Evolutionary conservation across 2,888 invertebrate species (phyloP), one percentile per base, ranked within the genome.

Genomic region (Trichopoda pennipes): DNA sequence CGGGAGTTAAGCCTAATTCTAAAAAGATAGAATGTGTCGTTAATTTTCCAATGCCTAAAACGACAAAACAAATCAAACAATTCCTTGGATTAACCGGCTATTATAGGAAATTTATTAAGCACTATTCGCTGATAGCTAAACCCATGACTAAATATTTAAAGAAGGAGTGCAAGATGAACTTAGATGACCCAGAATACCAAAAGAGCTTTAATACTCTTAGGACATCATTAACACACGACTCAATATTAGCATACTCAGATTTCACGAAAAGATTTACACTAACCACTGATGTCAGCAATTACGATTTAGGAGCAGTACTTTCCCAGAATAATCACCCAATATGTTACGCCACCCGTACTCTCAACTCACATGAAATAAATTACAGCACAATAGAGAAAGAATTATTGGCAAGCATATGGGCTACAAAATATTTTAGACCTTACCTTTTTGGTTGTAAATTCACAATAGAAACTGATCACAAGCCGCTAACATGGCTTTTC

Each of bases 341-440:
- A 12, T 73, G 70, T n/a, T 77, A 53, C 42, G 77, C 84, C 16
- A 82, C 80, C 19, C 56, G 80, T 44, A 84, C 84, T 14, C 51
- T 84, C 17, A 32, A 61, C 60, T 47, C 2, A 44, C 56, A 60
- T n/a, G 82, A 82, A 49, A 47, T 55, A 38, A 80, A 78, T 12
- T 82, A 82, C 51, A 64, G 66, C 9, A 74, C 79, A 1, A 81
- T 81, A 17, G 82, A 78, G n/a, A 64, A 84, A 74, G 78, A 82
- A 55, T 16, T 84, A 2, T 42, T 80, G n/a, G 81, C 79, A 42
- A 76, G 79, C 16, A 49, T 81, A 14, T 81, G 73, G 75, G 76
- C 84, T 35, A 55, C 49, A 10, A 76, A 83, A 32, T 83, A 84
- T 51, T 81, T 83, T 19, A 23, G 78, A 21, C 75, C 82, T 10